phyloP scores from a whole-genome alignment of 2,113 vertebrate species.

The Mesitornis unicolor region DNA sequence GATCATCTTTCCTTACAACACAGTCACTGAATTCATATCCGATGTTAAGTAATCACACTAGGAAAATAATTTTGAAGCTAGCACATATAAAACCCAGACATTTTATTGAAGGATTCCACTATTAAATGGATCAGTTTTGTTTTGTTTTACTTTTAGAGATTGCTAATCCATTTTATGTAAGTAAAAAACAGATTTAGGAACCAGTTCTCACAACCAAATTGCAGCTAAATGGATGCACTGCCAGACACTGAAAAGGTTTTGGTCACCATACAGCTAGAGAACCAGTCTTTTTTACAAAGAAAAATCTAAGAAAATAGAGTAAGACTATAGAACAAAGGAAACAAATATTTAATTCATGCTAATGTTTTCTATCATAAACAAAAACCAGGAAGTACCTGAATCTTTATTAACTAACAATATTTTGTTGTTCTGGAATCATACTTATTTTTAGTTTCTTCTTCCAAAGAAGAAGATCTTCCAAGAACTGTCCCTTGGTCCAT shows the following conservation, averaged over 20 bases:
- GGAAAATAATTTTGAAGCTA: not conserved
- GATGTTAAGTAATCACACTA: not conserved
- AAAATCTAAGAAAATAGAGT: not conserved
- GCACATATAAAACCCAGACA: not conserved
- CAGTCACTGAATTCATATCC: not conserved
- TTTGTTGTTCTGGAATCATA: not conserved
- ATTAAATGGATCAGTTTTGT: not conserved
- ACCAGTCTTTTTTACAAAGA: not conserved
- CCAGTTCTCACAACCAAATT: not conserved
- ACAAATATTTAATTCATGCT: not conserved
- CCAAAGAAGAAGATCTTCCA: not conserved
- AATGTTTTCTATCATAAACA: not conserved
- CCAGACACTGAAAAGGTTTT: not conserved
- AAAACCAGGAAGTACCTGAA: not conserved
- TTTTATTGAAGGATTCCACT: not conserved
- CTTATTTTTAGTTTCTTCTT: not conserved
- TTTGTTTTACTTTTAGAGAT: not conserved
- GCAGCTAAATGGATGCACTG: not conserved
- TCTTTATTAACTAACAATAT: not conserved
- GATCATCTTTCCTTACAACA: not conserved
- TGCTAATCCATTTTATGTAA: not conserved
- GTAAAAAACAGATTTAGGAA: not conserved
- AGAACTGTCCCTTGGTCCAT: not conserved
- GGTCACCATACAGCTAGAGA: not conserved
- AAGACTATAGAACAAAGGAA: not conserved